Percentiles rank a stretch among this genome's conserved stretches.
Conservation (phyloP, 2,797 vertebrate genomes). For the Rhynchotus rufescens region DNA sequence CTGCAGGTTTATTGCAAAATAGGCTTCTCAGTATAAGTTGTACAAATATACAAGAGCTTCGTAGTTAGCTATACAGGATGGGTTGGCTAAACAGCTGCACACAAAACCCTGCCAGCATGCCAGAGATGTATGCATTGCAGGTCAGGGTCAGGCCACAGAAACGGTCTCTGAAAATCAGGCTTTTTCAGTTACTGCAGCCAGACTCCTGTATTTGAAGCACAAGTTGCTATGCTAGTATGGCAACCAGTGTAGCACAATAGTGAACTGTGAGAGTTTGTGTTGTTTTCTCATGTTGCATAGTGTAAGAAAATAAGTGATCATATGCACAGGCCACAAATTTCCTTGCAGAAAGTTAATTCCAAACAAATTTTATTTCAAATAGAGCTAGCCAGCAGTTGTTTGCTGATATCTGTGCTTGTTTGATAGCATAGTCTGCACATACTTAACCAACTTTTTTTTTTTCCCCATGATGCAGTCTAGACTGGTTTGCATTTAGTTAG, state of each 20-base stretch:
- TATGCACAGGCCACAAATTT: neutral
- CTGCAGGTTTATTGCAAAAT: neutral
- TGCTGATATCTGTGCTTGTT: neutral
- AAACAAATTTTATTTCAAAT: neutral
- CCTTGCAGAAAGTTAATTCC: neutral
- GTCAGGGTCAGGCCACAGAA: conserved; percentile 16
- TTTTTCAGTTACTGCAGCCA: neutral
- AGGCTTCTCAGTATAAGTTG: neutral
- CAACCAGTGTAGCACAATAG: neutral
- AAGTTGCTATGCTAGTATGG: neutral
- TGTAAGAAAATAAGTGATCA: neutral
- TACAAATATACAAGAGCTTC: neutral
- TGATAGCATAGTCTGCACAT: too few species aligned
- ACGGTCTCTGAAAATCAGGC: neutral
- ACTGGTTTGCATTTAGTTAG: neutral
- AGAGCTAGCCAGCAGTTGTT: neutral
- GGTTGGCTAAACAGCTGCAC: neutral
- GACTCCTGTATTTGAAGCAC: neutral
- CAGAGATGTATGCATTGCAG: neutral
- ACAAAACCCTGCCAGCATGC: conserved; percentile 14
- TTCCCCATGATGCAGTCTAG: too few species aligned
- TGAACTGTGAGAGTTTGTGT: neutral
- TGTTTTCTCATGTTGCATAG: neutral
- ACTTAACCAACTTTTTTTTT: neutral
- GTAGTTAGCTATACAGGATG: neutral